Conservation (phyloP, 1,140 invertebrate genomes). For the Micrasema longulum region DNA sequence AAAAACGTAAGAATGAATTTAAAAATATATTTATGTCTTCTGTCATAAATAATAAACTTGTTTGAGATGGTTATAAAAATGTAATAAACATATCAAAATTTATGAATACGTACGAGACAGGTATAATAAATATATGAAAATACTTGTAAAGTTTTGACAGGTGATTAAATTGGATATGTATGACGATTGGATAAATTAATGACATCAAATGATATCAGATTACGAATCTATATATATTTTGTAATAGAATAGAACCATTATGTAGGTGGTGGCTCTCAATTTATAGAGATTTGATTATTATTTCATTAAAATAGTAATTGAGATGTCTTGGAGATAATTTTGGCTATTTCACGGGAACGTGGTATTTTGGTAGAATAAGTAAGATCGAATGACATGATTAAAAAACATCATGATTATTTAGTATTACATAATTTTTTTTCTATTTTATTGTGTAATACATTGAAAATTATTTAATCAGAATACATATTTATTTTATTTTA, state of each 20-base stretch:
- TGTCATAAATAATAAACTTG: slow-evolving; percentile 21
- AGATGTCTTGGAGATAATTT: too few species aligned
- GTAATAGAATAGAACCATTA: slow-evolving; percentile 5
- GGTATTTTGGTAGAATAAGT: too few species aligned
- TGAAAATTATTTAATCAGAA: too few species aligned
- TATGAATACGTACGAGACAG: not conserved
- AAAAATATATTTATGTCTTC: slow-evolving; percentile 2
- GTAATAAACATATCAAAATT: slow-evolving; percentile 24
- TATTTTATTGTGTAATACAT: too few species aligned
- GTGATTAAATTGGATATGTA: slow-evolving; percentile 13
- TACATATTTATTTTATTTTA: too few species aligned
- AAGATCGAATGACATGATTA: too few species aligned
- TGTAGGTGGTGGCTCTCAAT: slow-evolving; percentile 2
- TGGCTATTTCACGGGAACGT: too few species aligned
- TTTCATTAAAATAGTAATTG: too few species aligned
- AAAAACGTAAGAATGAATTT: not conserved
- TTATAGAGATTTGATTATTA: too few species aligned
- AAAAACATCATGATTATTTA: too few species aligned
- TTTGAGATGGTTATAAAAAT: slow-evolving; percentile 17
- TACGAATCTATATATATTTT: not conserved
- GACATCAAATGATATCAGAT: slow-evolving; percentile 15
- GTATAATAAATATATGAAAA: slow-evolving; percentile 19
- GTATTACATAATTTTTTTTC: too few species aligned
- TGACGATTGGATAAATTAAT: slow-evolving; percentile 17
- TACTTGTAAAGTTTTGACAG: slow-evolving; percentile 19